These are phyloP conservation scores for Stylophora pistillata DNA, from an alignment of 64 coral and sea anemone species.

Conservation along the genomic window DNA sequence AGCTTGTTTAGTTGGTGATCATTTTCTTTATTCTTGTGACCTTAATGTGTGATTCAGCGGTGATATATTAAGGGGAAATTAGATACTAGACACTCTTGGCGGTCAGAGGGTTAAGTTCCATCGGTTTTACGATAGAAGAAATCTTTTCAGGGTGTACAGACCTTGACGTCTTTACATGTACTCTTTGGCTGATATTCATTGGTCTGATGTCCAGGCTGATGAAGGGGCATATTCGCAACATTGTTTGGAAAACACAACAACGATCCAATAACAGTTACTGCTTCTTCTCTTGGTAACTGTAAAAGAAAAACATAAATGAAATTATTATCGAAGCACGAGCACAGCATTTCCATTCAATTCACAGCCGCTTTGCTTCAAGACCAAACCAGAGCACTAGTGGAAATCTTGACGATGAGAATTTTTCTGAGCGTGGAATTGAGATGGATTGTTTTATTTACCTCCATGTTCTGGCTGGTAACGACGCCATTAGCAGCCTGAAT, in stretches of 20 bases:
- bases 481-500: slow-evolving; percentile 88
- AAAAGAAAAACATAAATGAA: neutral
- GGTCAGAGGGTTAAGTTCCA: too few relatives aligned
- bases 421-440: too few relatives aligned
- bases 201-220: slow-evolving; percentile 76
- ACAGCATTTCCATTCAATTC: too few relatives aligned
- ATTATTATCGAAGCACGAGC: too few relatives aligned
- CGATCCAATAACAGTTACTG: slow-evolving; percentile 85
- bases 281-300: slow-evolving; percentile 93
- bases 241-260: slow-evolving; percentile 88
- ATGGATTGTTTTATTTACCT: slow-evolving; percentile 44
- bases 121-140: too few relatives aligned
- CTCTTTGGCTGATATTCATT: slow-evolving; percentile 81
- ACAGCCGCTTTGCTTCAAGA: too few relatives aligned
- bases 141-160: slow-evolving; percentile 10
- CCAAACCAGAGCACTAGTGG: neutral
- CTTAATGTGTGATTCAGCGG: too few relatives aligned
- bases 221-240: slow-evolving; percentile 88
- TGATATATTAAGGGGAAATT: too few relatives aligned
- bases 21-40: too few relatives aligned
- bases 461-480: slow-evolving; percentile 77
- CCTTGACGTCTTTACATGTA: slow-evolving; percentile 94
- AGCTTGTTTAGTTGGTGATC: too few relatives aligned
- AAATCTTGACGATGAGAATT: too few relatives aligned
- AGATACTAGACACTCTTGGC: too few relatives aligned